phyloP scores from a whole-genome alignment of 2,797 vertebrate species.

The Falco naumanni region DNA sequence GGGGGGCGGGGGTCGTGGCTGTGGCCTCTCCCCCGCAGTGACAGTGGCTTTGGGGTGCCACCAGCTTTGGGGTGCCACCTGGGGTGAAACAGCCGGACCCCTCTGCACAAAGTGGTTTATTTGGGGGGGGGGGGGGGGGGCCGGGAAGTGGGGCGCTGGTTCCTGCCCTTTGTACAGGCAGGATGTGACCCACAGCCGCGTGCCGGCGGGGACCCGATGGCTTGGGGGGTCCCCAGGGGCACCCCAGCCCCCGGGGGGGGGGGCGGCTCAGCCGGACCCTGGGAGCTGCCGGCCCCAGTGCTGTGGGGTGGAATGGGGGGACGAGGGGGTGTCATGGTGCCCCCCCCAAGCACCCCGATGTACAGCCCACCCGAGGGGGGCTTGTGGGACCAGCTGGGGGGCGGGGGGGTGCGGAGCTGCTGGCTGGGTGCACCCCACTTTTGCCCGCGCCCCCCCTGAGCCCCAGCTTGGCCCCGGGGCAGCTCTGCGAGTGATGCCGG shows the following conservation, averaged over 20 bases:
- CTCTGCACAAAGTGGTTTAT: neutral
- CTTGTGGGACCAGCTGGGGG: neutral
- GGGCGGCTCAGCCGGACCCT: neutral
- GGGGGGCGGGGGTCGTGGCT: neutral
- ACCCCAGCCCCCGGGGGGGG: fast-evolving
- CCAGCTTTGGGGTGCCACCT: too few relatives aligned
- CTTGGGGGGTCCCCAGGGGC: neutral
- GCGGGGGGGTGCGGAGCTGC: too few relatives aligned
- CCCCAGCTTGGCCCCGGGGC: neutral
- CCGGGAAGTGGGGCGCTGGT: too few relatives aligned
- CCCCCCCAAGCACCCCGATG: too few relatives aligned
- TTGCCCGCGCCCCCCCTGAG: neutral
- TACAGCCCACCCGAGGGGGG: neutral
- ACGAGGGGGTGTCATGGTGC: neutral
- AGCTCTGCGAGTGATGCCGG: neutral
- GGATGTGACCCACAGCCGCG: neutral
- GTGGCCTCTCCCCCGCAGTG: fast-evolving
- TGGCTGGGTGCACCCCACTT: neutral
- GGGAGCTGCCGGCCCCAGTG: too few relatives aligned
- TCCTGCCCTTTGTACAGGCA: neutral
- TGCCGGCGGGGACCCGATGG: neutral
- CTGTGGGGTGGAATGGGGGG: neutral
- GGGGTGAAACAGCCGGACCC: neutral
- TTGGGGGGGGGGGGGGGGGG: neutral
- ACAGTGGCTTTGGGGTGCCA: neutral